These are phyloP conservation scores for Nerophis lumbriciformis DNA, from an alignment of 2,113 vertebrate genomes.

Conservation along the genomic window DNA sequence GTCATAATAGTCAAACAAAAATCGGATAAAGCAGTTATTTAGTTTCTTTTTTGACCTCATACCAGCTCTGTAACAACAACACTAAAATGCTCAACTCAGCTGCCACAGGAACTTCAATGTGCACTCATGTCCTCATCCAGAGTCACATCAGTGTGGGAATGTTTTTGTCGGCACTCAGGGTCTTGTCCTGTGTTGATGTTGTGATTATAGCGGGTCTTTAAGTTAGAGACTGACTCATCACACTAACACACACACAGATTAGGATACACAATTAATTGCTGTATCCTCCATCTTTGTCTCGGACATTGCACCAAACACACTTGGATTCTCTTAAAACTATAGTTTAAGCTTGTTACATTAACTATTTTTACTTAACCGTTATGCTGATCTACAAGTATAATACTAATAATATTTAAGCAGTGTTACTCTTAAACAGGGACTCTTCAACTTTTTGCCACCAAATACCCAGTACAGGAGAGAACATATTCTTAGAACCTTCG, in stretches of 20 bases:
- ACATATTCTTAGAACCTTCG: no score
- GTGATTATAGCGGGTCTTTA: conserved; percentile 56
- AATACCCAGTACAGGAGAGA: no score
- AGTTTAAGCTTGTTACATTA: conserved; percentile 43
- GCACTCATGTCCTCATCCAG: conserved; percentile 13
- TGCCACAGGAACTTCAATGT: conserved; percentile 5
- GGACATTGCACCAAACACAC: conserved; percentile 47
- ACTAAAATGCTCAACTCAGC: conserved; percentile 18
- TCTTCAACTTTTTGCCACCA: no score
- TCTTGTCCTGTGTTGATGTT: conserved; percentile 58
- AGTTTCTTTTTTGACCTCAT: conserved; percentile 16
- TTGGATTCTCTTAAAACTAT: conserved; percentile 41
- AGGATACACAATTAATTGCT: conserved; percentile 53
- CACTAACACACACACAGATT: conserved; percentile 36
- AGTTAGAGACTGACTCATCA: conserved; percentile 59
- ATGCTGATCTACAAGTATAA: conserved; percentile 1
- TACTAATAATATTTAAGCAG: neutral
- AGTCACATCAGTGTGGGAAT: conserved; percentile 44
- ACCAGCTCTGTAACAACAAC: conserved; percentile 40
- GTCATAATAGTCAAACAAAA: no score
- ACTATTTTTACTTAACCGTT: conserved; percentile 27
- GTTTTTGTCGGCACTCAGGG: conserved; percentile 38
- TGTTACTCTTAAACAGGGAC: conserved; percentile 2
- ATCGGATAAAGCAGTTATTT: conserved; percentile 9
- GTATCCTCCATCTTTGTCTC: conserved; percentile 34